Conservation (phyloP, 2,888 invertebrate species). For the Blomia tropicalis region DNA sequence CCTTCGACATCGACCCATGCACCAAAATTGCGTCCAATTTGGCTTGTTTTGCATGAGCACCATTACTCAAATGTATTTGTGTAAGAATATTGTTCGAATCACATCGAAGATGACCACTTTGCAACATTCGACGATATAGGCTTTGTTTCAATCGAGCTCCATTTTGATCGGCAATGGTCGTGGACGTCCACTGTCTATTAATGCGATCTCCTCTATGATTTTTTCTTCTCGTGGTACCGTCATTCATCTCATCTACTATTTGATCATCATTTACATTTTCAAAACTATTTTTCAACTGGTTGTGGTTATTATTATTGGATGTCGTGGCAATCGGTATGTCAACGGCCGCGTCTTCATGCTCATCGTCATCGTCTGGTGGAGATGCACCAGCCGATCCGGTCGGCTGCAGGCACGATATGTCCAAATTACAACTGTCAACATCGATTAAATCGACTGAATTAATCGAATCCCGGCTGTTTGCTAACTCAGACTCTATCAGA, state of each 20-base stretch:
- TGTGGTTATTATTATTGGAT: not conserved
- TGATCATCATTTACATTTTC: no score
- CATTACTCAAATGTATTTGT: not conserved
- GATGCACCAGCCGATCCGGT: not conserved
- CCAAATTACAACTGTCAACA: constrained; percentile 1
- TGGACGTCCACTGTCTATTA: not conserved
- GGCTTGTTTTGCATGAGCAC: not conserved
- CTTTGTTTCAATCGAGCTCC: not conserved
- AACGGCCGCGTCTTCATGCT: not conserved
- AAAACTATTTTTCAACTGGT: not conserved
- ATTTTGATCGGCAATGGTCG: not conserved
- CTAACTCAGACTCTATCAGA: not conserved
- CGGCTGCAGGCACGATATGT: not conserved
- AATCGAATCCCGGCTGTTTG: not conserved
- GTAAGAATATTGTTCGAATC: not conserved
- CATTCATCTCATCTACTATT: no score
- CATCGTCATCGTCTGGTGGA: not conserved
- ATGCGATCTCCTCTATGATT: no score
- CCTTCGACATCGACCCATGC: not conserved
- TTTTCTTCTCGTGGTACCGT: no score
- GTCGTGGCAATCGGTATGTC: not conserved
- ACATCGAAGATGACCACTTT: not conserved
- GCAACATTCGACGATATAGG: not conserved
- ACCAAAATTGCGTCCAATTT: not conserved
- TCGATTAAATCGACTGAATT: constrained; percentile 11